Conservation (phyloP, 2,888 invertebrate species). For the Ommatoiulus sabulosus region DNA sequence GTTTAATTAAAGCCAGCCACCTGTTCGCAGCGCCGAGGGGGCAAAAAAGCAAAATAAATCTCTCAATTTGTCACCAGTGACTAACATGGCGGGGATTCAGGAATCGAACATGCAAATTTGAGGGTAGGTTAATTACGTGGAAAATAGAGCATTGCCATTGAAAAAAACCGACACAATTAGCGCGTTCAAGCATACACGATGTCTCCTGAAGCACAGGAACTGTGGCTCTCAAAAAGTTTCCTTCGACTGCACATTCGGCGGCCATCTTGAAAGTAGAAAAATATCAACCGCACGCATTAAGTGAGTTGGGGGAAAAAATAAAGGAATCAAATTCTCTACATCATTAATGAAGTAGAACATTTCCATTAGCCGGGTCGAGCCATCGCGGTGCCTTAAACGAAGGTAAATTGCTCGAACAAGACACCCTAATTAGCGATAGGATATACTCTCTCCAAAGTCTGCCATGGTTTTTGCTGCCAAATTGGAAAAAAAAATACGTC, state of each 20-base stretch:
- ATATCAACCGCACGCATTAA: background rate
- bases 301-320: background rate
- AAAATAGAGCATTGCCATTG: constrained; percentile 17
- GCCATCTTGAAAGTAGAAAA: background rate
- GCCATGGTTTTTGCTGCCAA: no score
- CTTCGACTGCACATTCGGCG: background rate
- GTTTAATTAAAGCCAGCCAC: background rate
- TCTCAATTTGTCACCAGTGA: constrained; percentile 20
- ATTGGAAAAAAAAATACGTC: background rate
- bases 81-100: constrained; percentile 2
- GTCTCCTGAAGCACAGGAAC: background rate
- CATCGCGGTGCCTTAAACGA: background rate
- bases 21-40: background rate
- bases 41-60: background rate
- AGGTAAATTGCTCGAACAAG: background rate
- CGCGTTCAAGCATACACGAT: background rate
- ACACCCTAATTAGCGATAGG: background rate
- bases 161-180: background rate
- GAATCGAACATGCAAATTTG: constrained; percentile 5
- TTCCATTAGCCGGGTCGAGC: background rate
- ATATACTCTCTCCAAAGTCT: background rate
- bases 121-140: background rate
- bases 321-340: background rate
- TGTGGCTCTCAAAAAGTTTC: background rate
- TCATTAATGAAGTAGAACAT: background rate